Evolutionary conservation across 2,888 invertebrate genomes (phyloP), one percentile per base, ranked within the genome.

Genomic region (Sinhomidia bicolor): DNA sequence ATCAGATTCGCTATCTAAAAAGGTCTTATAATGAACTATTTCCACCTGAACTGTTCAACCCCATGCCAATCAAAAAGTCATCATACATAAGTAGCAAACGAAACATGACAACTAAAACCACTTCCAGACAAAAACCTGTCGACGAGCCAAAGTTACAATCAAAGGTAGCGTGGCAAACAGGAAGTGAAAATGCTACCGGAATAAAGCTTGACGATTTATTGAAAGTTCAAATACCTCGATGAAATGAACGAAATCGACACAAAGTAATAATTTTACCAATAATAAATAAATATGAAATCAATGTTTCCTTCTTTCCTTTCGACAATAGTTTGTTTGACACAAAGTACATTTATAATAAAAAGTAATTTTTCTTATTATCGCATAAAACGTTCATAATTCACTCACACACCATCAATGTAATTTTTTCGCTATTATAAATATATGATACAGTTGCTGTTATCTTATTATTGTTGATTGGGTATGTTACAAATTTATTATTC

Each of bases 11-110:
- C 7, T 85, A 88, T 54, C 86, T 92, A 10, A 88, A 90, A 54
- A 85, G 91, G 41, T 89, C 91, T 0, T 92, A 92, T 76, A 79
- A 89, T 68, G 85, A 91, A 54, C 60, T 92, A 36, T 92, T 92
- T 86, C 89, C 90, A 12, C 5, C 20, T 2, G 85, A 84, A 14
- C 1, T 87, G 5, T 71, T 85, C 20, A 57, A 47, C 7, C 29
- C 47, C 41, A 3, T 9, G 9, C 20, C 80, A 80, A 3, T n/a
- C 12, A 51, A 74, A 20, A 47, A 36, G 29, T 17, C 47, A 54
- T 54, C 54, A n/a, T 7, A 9, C 10, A 26, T 7, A 32, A 32
- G n/a, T 29, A 47, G 47, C 10, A 47, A 36, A 36, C 71, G 74
- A 36, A 20, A 74, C 17, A 5, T 23, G 26, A 0, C 14, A 41